Evolutionary conservation across 2,797 vertebrate species (phyloP).

Genomic region (Alectoris magna): DNA sequence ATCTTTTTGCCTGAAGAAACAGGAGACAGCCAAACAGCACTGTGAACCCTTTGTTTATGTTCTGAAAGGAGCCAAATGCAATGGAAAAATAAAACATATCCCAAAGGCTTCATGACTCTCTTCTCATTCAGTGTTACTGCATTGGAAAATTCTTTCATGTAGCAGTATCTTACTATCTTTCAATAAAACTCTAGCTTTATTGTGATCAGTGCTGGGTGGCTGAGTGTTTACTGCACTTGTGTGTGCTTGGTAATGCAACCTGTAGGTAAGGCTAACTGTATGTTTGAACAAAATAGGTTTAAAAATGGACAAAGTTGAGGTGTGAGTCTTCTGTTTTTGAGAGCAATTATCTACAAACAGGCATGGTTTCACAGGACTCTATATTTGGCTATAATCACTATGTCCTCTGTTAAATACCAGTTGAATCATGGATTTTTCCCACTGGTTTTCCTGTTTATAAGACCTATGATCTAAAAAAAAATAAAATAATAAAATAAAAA

Average conservation of each 20-base stretch:
- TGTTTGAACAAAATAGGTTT: neutral
- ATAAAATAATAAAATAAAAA: no score
- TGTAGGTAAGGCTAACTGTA: neutral
- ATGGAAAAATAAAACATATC: constrained; percentile 35
- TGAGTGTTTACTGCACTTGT: neutral
- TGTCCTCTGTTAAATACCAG: neutral
- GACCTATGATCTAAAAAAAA: neutral
- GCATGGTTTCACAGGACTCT: neutral
- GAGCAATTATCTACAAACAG: neutral
- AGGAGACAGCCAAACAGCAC: neutral
- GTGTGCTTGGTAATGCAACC: neutral
- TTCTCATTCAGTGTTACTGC: constrained; percentile 11
- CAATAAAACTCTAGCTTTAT: constrained; percentile 21
- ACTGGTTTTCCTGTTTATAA: neutral
- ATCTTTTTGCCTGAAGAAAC: neutral
- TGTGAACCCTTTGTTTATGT: neutral
- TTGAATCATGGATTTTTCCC: neutral
- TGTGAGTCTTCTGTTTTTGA: neutral
- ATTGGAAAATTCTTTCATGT: constrained; percentile 30
- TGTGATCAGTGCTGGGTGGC: neutral
- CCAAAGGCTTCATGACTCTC: constrained; percentile 10
- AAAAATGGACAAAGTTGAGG: neutral
- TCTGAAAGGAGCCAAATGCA: constrained; percentile 14
- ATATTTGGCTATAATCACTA: neutral
- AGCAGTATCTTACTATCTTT: constrained; percentile 13